Conservation (phyloP, 2,797 vertebrate species). For the Argyrosomus regius region DNA sequence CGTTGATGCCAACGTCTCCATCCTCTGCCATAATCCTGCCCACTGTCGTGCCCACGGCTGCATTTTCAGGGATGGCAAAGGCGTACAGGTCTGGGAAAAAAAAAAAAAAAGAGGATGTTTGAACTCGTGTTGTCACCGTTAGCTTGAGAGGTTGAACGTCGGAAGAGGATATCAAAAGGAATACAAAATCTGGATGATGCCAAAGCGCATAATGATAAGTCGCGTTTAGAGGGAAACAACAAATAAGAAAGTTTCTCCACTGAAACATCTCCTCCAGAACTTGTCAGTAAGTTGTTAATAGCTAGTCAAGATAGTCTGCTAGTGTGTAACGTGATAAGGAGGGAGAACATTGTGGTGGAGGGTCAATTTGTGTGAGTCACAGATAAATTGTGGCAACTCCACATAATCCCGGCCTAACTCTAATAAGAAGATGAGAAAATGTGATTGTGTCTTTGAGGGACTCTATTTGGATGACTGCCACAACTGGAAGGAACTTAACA, state of each 20-base stretch:
- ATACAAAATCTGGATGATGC: constrained; percentile 14
- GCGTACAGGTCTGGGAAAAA: constrained; percentile 88
- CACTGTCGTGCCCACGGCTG: constrained; percentile 86
- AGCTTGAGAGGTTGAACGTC: not conserved
- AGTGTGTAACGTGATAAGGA: constrained; percentile 70
- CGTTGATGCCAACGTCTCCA: constrained; percentile 90
- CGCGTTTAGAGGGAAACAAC: constrained; percentile 9
- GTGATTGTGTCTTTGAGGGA: constrained; percentile 73
- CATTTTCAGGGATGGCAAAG: constrained; percentile 89
- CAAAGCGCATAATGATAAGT: not conserved
- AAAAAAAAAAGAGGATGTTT: not conserved
- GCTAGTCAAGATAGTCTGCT: constrained; percentile 44
- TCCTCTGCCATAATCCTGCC: constrained; percentile 92
- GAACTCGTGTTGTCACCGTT: constrained; percentile 15
- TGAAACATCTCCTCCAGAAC: constrained; percentile 5
- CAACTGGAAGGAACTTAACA: constrained; percentile 50
- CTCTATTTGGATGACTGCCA: constrained; percentile 68
- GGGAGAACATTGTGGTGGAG: constrained; percentile 62
- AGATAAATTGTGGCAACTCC: constrained; percentile 72
- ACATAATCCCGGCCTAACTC: constrained; percentile 72
- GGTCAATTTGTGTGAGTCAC: constrained; percentile 74
- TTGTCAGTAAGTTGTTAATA: constrained; percentile 50
- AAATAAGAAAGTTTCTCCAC: constrained; percentile 38
- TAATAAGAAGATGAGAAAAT: constrained; percentile 80
- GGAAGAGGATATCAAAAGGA: constrained; percentile 25